These are phyloP conservation scores for Spea hammondii DNA, from an alignment of 2,797 vertebrate genomes.

Conservation along the genomic window DNA sequence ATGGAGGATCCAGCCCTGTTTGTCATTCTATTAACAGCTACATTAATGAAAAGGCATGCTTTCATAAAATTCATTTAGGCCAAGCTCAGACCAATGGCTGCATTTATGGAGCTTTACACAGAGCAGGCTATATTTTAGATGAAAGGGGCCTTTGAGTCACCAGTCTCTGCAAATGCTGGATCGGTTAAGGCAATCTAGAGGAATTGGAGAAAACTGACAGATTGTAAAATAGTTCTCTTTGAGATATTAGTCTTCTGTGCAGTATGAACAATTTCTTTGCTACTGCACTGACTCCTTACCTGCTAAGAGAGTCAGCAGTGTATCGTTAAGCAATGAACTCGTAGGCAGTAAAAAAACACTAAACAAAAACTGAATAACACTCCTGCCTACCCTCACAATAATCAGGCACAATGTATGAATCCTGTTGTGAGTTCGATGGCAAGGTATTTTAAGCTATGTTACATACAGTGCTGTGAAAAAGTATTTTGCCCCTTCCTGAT, in stretches of 20 bases:
- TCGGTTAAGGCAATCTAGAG: neutral
- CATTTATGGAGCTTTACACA: neutral
- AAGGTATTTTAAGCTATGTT: too few species aligned
- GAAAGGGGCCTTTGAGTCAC: neutral
- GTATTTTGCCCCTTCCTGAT: too few species aligned
- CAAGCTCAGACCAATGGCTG: neutral
- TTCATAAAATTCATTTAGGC: neutral
- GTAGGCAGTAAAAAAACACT: neutral
- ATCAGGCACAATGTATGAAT: neutral
- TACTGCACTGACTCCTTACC: neutral
- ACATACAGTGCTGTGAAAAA: too few species aligned
- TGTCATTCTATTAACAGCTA: too few species aligned
- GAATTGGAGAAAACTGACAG: neutral
- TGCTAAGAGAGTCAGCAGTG: neutral
- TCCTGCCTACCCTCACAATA: neutral
- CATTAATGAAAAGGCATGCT: neutral
- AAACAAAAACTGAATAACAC: neutral
- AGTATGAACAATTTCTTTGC: neutral
- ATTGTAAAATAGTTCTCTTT: neutral
- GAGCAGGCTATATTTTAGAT: neutral
- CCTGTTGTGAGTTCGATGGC: neutral
- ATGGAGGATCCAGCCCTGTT: too few species aligned
- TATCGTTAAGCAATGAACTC: neutral
- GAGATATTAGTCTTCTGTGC: neutral
- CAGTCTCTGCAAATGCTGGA: conserved; percentile 2